These are phyloP conservation scores for Glomeris maerens DNA, from an alignment of 1,140 invertebrate species.

Conservation along the genomic window DNA sequence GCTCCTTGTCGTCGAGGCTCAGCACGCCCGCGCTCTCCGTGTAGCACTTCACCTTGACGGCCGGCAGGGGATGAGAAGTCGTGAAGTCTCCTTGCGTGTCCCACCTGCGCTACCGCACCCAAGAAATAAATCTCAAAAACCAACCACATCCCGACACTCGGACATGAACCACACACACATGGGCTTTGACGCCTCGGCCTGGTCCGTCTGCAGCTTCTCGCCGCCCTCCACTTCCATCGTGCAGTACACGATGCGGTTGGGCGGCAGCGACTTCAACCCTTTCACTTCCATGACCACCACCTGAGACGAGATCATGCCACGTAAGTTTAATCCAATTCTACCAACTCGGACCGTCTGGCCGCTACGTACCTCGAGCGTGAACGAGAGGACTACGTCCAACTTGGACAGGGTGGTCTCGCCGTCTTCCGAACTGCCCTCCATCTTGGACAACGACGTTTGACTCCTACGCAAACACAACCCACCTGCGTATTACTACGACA, in stretches of 20 bases:
- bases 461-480: conserved; percentile 47
- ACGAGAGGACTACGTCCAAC: conserved; percentile 91
- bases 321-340: neutral
- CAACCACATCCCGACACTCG: too few species aligned
- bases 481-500: too few species aligned
- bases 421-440: conserved; percentile 81
- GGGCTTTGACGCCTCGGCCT: conserved; percentile 96
- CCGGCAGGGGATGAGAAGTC: conserved; percentile 88
- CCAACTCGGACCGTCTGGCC: neutral
- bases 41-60: conserved; percentile 75
- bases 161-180: conserved; percentile 51
- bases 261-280: conserved; percentile 86
- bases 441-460: conserved; percentile 80
- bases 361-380: conserved; percentile 75
- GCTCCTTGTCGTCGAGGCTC: conserved; percentile 94
- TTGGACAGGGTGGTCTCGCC: conserved; percentile 82
- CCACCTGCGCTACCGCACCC: conserved; percentile 47
- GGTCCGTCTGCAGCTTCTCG: conserved; percentile 97
- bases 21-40: conserved; percentile 95
- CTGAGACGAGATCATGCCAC: too few species aligned
- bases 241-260: conserved; percentile 97
- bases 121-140: neutral
- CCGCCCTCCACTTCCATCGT: conserved; percentile 99
- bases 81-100: conserved; percentile 97
- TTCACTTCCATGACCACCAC: conserved; percentile 98